Base-by-base conservation (phyloP, 2,797 vertebrate genomes). In the Sebastes diploproa region DNA sequence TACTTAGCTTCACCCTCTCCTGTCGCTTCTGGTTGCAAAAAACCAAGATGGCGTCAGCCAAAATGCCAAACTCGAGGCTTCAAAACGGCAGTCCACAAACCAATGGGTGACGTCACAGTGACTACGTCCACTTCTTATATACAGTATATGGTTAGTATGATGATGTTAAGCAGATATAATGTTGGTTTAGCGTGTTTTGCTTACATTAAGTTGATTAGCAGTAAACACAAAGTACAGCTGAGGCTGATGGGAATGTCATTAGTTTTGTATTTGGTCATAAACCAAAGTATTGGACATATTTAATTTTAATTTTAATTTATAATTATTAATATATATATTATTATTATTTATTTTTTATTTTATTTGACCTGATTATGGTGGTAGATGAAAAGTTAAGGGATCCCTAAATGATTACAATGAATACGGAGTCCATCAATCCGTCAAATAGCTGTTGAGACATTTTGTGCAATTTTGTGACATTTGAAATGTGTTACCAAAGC, bases 61-160 rank as follows among this genome's bases (percentile, higher is more conserved):
- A 42, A 16, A 42, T 16, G 13, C 38, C 0, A 0, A 42, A 42
- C 38, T 42, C 14, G 0, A 42, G 1, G 6, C 14, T 1, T 42
- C 38, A 42, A 42, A 42, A 42, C 38, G 0, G 0, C 38, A 42
- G 14, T 42, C 1, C 14, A 42, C 6, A 42, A 42, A 42, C 38
- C 38, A 42, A 42, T 42, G 38, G 38, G 14, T 42, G 14, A 42
- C 1, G 6, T 42, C 38, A 42, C 38, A 7, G 38, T 42, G 14
- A 16, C 38, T 42, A 42, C 38, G 38, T 42, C 38, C 38, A 0
- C 14, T 42, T 42, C 38, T 42, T 42, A 18, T 42, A 0, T 42
- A 42, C 38, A 42, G 38, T 42, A 2, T 42, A 16, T n/a, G 18
- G 7, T 30, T 63, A n/a, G n/a, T 20, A 46, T 25, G 55, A 8